These are phyloP conservation scores for Vulpes ferrilata DNA, from an alignment of 2,113 vertebrate species.

Conservation along the genomic window DNA sequence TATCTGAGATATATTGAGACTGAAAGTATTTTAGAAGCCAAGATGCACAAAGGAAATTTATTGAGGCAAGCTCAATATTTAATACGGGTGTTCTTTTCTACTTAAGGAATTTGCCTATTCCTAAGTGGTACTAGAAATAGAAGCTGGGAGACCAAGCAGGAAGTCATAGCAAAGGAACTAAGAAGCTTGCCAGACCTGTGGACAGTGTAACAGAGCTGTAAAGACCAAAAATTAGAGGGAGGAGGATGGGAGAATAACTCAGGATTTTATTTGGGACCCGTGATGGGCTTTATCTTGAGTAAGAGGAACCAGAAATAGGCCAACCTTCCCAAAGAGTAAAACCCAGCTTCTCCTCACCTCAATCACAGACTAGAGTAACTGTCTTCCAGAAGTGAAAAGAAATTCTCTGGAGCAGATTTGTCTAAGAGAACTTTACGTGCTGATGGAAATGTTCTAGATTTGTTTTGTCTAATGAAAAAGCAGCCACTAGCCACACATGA, in stretches of 20 bases:
- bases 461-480: neutral
- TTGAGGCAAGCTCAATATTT: neutral
- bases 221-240: neutral
- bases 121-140: neutral
- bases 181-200: neutral
- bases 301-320: neutral
- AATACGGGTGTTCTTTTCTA: neutral
- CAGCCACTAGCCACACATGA: neutral
- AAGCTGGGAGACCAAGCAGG: neutral
- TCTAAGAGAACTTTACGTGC: neutral
- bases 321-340: constrained; percentile 4
- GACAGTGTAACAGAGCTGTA: neutral
- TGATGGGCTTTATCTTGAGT: neutral
- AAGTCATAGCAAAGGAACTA: neutral
- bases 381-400: neutral
- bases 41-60: neutral
- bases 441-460: neutral
- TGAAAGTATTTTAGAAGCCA: neutral
- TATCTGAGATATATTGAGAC: neutral
- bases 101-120: neutral
- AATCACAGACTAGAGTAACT: neutral
- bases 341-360: neutral
- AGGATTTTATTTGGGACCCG: neutral
- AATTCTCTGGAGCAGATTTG: neutral
- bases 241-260: neutral